Percentiles rank a stretch among this genome's conserved stretches.
Conservation (phyloP, 35 echinoderm and acorn worm genomes). For the Apostichopus japonicus region DNA sequence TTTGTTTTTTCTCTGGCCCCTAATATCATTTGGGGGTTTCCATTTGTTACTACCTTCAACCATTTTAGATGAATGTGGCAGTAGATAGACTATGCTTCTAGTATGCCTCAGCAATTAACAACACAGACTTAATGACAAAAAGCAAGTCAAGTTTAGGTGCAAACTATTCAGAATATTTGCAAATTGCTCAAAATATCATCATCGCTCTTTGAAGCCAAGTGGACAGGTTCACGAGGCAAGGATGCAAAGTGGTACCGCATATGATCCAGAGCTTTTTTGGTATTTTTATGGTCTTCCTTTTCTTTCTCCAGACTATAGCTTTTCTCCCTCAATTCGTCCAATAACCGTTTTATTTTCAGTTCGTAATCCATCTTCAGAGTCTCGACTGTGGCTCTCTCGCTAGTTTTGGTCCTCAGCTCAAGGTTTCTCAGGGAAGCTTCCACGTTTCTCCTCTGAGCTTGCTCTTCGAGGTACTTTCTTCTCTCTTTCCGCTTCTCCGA, state of each 20-base stretch:
- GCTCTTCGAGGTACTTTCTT: conserved; percentile 28
- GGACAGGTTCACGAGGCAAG: neutral
- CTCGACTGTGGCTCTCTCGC: conserved; percentile 11
- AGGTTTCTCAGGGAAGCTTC: conserved; percentile 21
- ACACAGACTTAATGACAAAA: too few relatives aligned
- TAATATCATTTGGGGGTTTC: too few relatives aligned
- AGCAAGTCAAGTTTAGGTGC: too few relatives aligned
- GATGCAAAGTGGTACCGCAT: conserved; percentile 52
- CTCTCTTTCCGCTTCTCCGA: conserved; percentile 1
- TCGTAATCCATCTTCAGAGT: conserved; percentile 29
- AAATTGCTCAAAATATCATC: conserved; percentile 43
- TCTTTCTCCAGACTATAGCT: conserved; percentile 6
- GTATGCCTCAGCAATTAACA: too few relatives aligned
- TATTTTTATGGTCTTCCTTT: conserved; percentile 29
- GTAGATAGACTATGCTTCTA: too few relatives aligned
- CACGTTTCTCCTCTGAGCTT: neutral
- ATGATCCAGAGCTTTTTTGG: conserved; percentile 35
- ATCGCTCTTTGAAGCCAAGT: neutral
- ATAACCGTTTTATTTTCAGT: neutral
- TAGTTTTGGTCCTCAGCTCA: neutral
- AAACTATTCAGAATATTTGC: conserved; percentile 10
- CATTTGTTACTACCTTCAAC: too few relatives aligned
- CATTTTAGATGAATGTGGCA: too few relatives aligned
- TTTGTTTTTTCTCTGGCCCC: too few relatives aligned
- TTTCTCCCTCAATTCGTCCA: neutral